Base-by-base conservation (phyloP, 2,888 invertebrate species). In the Peribatodes rhomboidaria region DNA sequence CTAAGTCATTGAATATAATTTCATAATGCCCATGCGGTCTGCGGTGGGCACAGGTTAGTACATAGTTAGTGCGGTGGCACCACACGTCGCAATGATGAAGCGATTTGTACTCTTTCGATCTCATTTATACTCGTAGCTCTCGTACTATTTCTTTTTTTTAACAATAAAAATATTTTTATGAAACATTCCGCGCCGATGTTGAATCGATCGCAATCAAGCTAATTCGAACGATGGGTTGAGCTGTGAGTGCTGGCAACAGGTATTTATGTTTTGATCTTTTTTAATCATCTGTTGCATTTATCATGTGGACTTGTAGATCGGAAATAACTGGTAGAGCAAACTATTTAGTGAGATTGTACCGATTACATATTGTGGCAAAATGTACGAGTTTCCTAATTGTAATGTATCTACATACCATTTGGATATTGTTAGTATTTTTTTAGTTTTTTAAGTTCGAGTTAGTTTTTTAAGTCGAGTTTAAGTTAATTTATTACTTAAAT, bases 81-180 rank as follows among this genome's bases (percentile, higher is more conserved):
- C 85, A 83, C 85, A 85, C 86, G 83, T 76, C 82, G 80, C 78
- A 84, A 84, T 88, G 89, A 89, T 79, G 83, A 66, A 73, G 87
- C 88, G 76, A 81, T 87, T 87, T 84, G 79, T 78, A 71, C 75
- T 67, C 72, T 42, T 49, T 77, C 80, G 80, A 76, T 81, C 87
- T 83, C 84, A 84, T 86, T 87, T 85, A 79, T 82, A n/a, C n/a
- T n/a, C n/a, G n/a, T n/a, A 82, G 73, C 72, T 70, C 60, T 71
- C 75, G 74, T 79, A 76, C 50, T 61, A 58, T 71, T 84, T 82
- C 74, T 75, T 83, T 87, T 87, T 86, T 83, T 77, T 79, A 78
- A 81, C 83, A 82, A 84, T 85, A 85, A 84, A 86, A 84, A 85
- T 83, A 85, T 84, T 84, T 85, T 84, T 84, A 82, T 81, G 78